Evolutionary conservation across 2,113 vertebrate genomes (phyloP).

Genomic region (Ptyas mucosa): DNA sequence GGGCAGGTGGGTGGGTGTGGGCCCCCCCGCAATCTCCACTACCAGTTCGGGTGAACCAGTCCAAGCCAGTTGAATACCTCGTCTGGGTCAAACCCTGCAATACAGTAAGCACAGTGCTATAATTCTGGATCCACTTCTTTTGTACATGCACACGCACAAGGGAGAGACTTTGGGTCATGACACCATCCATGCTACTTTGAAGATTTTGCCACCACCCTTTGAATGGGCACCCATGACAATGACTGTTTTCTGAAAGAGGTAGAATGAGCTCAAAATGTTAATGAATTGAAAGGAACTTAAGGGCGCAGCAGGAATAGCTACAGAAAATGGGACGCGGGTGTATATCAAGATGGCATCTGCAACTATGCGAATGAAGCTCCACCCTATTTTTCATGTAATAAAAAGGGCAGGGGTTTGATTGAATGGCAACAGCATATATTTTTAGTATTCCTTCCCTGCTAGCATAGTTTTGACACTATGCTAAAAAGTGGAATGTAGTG

Average conservation of each 20-base stretch:
- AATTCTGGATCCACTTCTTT: neutral
- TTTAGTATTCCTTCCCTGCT: neutral
- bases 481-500: neutral
- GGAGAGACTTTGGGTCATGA: neutral
- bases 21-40: too few species aligned
- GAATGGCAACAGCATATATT: neutral
- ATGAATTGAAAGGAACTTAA: neutral
- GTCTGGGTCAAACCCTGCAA: neutral
- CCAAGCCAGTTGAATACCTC: too few species aligned
- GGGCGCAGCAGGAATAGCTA: neutral
- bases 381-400: neutral
- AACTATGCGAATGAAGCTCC: neutral
- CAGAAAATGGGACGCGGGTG: neutral
- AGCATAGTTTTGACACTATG: neutral
- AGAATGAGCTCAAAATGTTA: neutral
- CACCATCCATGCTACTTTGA: neutral
- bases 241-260: neutral
- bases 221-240: neutral
- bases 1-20: too few species aligned
- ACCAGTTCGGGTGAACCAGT: too few species aligned
- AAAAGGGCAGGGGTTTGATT: neutral
- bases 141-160: neutral
- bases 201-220: neutral
- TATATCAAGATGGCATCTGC: neutral
- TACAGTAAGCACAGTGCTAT: neutral